A percentile compares a stretch with the other conserved stretches of the same genome.
phyloP scores from a whole-genome alignment of 2,888 invertebrate genomes.

The Napeogenes inachia region DNA sequence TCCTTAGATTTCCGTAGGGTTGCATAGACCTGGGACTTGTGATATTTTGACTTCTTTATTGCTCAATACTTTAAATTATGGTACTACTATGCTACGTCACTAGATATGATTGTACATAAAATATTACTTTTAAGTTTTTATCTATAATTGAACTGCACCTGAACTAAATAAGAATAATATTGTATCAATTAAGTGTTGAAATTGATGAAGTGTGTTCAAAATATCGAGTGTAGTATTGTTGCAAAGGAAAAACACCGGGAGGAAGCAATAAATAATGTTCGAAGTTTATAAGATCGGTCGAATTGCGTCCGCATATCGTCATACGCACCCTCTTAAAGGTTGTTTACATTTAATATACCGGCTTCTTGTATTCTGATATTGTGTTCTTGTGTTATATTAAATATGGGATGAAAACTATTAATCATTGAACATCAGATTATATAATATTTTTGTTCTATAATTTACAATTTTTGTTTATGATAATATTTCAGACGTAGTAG shows the following conservation, averaged over 20 bases:
- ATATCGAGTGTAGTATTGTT: constrained; percentile 57
- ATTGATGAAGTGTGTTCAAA: constrained; percentile 2
- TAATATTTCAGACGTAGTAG: too few species aligned
- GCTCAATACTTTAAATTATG: too few species aligned
- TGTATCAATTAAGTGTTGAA: background rate
- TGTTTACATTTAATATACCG: constrained; percentile 28
- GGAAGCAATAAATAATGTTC: constrained; percentile 75
- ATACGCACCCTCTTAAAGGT: constrained; percentile 34
- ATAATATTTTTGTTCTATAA: too few species aligned
- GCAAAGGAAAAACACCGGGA: constrained; percentile 68
- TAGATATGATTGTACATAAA: too few species aligned
- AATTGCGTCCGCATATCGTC: constrained; percentile 49
- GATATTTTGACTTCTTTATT: too few species aligned
- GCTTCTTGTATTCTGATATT: constrained; percentile 22
- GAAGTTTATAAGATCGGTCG: constrained; percentile 69
- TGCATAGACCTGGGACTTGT: too few species aligned
- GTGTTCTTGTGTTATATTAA: constrained; percentile 1
- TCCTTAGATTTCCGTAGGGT: too few species aligned
- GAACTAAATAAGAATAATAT: background rate
- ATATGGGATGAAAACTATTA: background rate
- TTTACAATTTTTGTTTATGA: too few species aligned
- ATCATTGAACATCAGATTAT: background rate
- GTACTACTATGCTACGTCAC: too few species aligned
- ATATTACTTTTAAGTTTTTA: too few species aligned
- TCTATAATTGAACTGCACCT: background rate